phyloP scores from a whole-genome alignment of 1,140 invertebrate species.

The Ceratitis capitata region DNA sequence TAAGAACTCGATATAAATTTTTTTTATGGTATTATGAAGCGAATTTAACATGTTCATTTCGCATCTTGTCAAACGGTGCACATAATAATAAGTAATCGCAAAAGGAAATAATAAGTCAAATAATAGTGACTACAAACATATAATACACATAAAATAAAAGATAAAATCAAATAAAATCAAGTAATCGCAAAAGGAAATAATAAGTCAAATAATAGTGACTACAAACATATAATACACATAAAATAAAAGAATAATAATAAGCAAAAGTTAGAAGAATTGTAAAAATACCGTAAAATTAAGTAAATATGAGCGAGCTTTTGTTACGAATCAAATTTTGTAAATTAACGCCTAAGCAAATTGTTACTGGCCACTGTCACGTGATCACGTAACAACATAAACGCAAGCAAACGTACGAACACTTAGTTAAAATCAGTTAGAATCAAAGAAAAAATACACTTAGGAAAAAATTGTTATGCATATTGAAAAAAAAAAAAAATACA shows the following conservation, averaged over 20 bases:
- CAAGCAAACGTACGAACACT: no score
- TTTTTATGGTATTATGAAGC: neutral
- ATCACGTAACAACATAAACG: neutral
- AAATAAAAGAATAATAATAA: no score
- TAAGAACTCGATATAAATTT: neutral
- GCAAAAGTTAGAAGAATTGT: neutral
- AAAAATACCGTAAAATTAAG: conserved; percentile 15
- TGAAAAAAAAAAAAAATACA: neutral
- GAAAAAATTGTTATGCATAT: neutral
- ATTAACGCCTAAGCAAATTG: conserved; percentile 34
- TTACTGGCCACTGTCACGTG: neutral
- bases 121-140: neutral
- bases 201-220: neutral
- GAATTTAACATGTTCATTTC: neutral
- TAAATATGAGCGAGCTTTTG: conserved; percentile 34
- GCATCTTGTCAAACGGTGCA: no score
- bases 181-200: no score
- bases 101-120: no score
- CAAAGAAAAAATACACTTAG: neutral
- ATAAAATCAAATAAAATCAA: no score
- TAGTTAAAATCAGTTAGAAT: neutral
- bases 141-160: neutral
- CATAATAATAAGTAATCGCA: no score
- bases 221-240: neutral
- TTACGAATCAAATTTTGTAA: conserved; percentile 32